Percentiles rank a stretch among this genome's conserved stretches.
phyloP scores from a whole-genome alignment of 2,113 vertebrate species.

The Dicaeum eximium region DNA sequence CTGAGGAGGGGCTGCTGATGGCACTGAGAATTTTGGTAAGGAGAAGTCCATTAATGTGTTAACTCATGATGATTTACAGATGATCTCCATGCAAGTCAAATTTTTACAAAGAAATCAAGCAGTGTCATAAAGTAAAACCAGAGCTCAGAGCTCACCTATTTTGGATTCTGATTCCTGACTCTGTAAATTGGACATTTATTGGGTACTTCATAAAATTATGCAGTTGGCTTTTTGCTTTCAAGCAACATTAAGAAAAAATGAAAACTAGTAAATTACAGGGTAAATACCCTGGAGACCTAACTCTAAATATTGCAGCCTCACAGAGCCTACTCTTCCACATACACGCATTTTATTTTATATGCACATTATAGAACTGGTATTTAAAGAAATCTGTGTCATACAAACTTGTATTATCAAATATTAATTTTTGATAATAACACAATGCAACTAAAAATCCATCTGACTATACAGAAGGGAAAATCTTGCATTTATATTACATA shows the following conservation, averaged over 20 bases:
- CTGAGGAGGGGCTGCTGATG: not conserved
- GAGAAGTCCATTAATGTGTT: not conserved
- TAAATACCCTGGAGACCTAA: not conserved
- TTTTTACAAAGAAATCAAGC: not conserved
- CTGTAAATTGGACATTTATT: not conserved
- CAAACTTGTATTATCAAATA: not conserved
- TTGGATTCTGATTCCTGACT: not conserved
- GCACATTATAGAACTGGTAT: not conserved
- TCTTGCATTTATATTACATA: not conserved
- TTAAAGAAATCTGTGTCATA: slow-evolving; percentile 13
- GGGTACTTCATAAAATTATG: not conserved
- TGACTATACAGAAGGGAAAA: not conserved
- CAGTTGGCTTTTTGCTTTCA: not conserved
- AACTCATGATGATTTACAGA: not conserved
- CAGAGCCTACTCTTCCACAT: not conserved
- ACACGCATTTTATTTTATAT: not conserved
- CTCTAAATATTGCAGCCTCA: not conserved
- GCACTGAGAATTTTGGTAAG: not conserved
- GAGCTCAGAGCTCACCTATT: not conserved
- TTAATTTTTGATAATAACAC: not conserved
- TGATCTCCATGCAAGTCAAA: not conserved
- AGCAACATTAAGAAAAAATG: not conserved
- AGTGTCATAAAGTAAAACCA: not conserved
- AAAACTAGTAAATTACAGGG: not conserved
- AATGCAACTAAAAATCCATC: not conserved